Base-by-base conservation (phyloP, 2,113 vertebrate species). In the Pontoporia blainvillei region DNA sequence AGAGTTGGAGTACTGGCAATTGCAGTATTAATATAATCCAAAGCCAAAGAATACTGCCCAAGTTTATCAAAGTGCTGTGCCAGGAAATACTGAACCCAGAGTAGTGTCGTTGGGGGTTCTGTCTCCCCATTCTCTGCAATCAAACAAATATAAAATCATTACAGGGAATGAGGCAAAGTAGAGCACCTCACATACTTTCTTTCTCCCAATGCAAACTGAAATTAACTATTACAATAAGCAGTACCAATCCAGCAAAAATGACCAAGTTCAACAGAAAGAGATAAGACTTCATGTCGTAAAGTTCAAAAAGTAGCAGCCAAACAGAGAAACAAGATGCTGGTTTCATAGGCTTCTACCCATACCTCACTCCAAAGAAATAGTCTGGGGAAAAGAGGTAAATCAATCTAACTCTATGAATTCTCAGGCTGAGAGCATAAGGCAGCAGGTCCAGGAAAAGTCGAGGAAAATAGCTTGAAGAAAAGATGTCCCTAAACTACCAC, bases 11-110 rank as follows among this genome's bases (percentile, higher is more conserved):
- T 99, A 98, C 98, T 98, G 94, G 98, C 97, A 97, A 99, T 98
- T 91, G 98, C 98, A 98, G 98, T 94, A 97, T 99, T 99, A 97
- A 99, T 99, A 97, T 99, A 99, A 97, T 99, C 98, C 98, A 99
- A 98, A 94, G 98, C 99, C 97, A 99, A 93, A 90, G 98, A 98
- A 97, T 98, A 98, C 49, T 99, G 99, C 88, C 98, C 99, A 95
- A 99, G 98, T 97, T 98, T 99, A 98, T 99, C 98, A 98, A 98
- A 99, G 97, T 99, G 99, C 97, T 99, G 99, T 94, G 99, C 98
- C 98, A 99, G 97, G 97, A 99, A 99, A 98, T 99, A 98, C 1
- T 95, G 98, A 96, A 99, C 98, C 99, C 99, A 99, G 85, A 99
- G 98, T 23, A 99, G 97, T 36, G 99, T 99, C 0, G 99, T 99